phyloP scores from a whole-genome alignment of 2,888 invertebrate species.

The Seira ritae region DNA sequence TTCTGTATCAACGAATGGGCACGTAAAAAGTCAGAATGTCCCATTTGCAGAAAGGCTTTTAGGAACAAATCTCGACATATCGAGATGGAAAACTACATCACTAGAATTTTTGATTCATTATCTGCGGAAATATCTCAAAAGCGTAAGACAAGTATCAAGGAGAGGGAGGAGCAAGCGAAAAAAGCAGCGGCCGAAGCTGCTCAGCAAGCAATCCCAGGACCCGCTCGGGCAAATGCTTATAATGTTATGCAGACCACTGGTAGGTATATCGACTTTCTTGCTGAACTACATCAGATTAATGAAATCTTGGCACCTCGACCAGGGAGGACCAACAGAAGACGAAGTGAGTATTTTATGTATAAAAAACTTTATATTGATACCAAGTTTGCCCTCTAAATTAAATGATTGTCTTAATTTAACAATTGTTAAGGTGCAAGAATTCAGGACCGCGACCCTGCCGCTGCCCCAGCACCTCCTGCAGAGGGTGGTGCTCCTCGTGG shows the following conservation, averaged over 20 bases:
- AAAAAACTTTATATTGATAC: conserved; percentile 20
- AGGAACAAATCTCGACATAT: conserved; percentile 80
- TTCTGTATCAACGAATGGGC: conserved; percentile 84
- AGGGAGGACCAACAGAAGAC: conserved; percentile 21
- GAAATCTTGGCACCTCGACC: conserved; percentile 28
- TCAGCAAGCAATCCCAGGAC: conserved; percentile 45
- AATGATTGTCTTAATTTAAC: neutral
- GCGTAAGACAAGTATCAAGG: conserved; percentile 78
- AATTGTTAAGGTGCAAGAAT: conserved; percentile 56
- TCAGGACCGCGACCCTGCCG: conserved; percentile 40
- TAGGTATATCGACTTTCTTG: conserved; percentile 41
- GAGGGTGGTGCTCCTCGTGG: conserved; percentile 20
- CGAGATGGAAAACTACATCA: conserved; percentile 85
- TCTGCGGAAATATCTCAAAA: conserved; percentile 73
- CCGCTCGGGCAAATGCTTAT: conserved; percentile 40
- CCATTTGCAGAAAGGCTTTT: conserved; percentile 81
- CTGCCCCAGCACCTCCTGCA: conserved; percentile 5
- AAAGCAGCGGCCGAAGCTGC: conserved; percentile 46
- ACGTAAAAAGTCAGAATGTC: conserved; percentile 83
- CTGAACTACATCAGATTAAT: conserved; percentile 46
- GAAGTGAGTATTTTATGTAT: conserved; percentile 43
- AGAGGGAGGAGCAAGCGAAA: conserved; percentile 71
- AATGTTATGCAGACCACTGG: conserved; percentile 32
- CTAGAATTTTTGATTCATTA: conserved; percentile 79
- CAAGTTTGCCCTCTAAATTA: neutral